Evolutionary conservation across 2,797 vertebrate genomes (phyloP), one percentile per base, ranked within the genome.

Genomic region (Prunella strophiata): DNA sequence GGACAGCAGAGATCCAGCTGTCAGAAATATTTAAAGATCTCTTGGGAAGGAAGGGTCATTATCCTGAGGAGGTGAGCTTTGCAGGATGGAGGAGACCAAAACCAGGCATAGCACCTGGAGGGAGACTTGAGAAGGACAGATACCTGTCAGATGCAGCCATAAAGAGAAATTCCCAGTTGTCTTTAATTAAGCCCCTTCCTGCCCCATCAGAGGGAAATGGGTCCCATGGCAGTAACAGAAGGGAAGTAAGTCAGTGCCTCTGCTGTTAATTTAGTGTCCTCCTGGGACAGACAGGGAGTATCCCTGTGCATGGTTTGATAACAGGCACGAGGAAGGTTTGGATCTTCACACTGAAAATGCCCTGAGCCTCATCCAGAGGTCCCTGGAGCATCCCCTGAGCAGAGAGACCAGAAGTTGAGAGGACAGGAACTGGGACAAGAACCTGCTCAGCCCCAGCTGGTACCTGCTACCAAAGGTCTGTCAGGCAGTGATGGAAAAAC

Each of bases 171-270:
- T 75, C 67, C 54, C 38, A 55, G 36, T 74, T 86, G 63, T 34
- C 43, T 36, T 84, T 93, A 79, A 92, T 93, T 54, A 89, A 78
- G 54, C 63, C 78, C 89, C 76, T 91, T 93, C 76, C 87, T 72
- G 27, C 74, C 47, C 52, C 29, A 15, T 72, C 55, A 48, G 63
- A 75, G 43, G 34, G 72, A 79, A 88, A 34, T 30, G 23, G 22
- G 21, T 80, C 40, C 62, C 38, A 7, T 57, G 55, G 72, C 75
- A 86, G 47, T 57, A 76, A 48, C 51, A 63, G 84, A 63, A 86
- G 47, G 82, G 96, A 85, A 73, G 36, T 18, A 32, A 85, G 17
- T 42, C 80, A 42, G 55, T 59, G 59, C 40, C 70, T 85, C 79
- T 13, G 13, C 70, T 85, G 62, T 36, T 93, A 77, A 66, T 93